A percentile compares a stretch with the other conserved stretches of the same genome.
These are phyloP conservation scores for Drosophila pectinifera DNA, from an alignment of 1,140 invertebrate species.

Conservation along the genomic window DNA sequence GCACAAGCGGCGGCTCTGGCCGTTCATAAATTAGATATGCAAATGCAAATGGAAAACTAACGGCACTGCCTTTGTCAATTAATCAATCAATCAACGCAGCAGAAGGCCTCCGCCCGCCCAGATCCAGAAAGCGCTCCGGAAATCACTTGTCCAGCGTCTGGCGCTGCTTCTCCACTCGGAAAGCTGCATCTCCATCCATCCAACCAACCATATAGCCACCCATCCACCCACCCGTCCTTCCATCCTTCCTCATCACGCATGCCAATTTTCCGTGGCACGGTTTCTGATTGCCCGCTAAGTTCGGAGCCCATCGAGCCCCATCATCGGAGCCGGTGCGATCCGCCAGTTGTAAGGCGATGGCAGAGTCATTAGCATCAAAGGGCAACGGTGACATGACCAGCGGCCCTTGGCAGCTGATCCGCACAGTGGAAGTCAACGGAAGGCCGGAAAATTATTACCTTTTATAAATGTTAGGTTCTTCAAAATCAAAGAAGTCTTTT, in stretches of 20 bases:
- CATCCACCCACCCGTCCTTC: conserved; percentile 2
- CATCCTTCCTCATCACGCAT: conserved; percentile 54
- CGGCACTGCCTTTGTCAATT: conserved; percentile 80
- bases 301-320: conserved; percentile 46
- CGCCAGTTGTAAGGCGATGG: conserved; percentile 45
- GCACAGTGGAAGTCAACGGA: conserved; percentile 34
- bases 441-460: too few relatives aligned
- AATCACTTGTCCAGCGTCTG: conserved; percentile 62
- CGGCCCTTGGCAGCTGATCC: conserved; percentile 12
- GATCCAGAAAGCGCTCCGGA: conserved; percentile 62
- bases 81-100: conserved; percentile 79
- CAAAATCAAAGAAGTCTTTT: too few relatives aligned
- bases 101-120: conserved; percentile 23
- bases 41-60: conserved; percentile 76
- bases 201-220: neutral
- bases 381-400: conserved; percentile 46
- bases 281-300: conserved; percentile 67
- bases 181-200: conserved; percentile 12
- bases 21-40: conserved; percentile 66
- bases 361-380: conserved; percentile 67
- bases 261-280: conserved; percentile 60
- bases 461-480: too few relatives aligned
- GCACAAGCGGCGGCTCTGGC: conserved; percentile 40
- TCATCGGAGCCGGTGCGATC: conserved; percentile 30
- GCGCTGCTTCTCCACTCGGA: conserved; percentile 3